Evolutionary conservation across 2,113 vertebrate genomes (phyloP), one percentile per base, ranked within the genome.

Genomic region (Planiliza haematocheilus): DNA sequence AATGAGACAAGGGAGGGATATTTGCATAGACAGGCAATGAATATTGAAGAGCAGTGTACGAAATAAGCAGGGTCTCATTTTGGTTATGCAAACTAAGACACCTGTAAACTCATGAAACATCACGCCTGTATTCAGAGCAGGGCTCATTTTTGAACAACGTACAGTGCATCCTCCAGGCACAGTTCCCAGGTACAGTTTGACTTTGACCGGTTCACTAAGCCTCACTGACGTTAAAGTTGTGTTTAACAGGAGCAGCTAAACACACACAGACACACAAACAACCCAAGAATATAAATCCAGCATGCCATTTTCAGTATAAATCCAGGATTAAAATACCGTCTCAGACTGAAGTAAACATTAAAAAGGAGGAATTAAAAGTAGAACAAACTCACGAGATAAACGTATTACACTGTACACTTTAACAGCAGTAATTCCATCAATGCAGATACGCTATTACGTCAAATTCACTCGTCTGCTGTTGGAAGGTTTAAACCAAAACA

Each of bases 1-100:
- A 51, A 57, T 53, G 82, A 70, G 46, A 60, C 58, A 30, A 17
- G 63, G 62, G 48, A 77, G 49, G 8, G 42, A 70, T 51, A 85
- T 89, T 86, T 88, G 61, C 86, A 83, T 66, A 38, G 41, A 70
- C 51, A 7, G 39, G 30, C 34, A 10, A 39, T 65, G 77, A 82
- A 88, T 82, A 70, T 63, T 24, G 48, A 79, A 41, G 64, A 61
- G 53, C n/a, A 9, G 4, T 0, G 1, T 17, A 45, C 41, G 10
- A 74, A 64, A 51, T 4, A 42, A 42, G 18, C 11, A 45, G 46
- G 18, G 8, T 18, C 65, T 34, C 51, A 20, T 36, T 65, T 56
- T 58, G 50, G 39, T 41, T 64, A 58, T 82, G 75, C 56, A 72
- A 74, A 77, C 17, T 36, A 7, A 42, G 50, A 60, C 13, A 37